Percentiles rank a stretch among this genome's conserved stretches.
Evolutionary conservation across 1,140 invertebrate species (phyloP).

Genomic region (Zelostemma sp.): DNA sequence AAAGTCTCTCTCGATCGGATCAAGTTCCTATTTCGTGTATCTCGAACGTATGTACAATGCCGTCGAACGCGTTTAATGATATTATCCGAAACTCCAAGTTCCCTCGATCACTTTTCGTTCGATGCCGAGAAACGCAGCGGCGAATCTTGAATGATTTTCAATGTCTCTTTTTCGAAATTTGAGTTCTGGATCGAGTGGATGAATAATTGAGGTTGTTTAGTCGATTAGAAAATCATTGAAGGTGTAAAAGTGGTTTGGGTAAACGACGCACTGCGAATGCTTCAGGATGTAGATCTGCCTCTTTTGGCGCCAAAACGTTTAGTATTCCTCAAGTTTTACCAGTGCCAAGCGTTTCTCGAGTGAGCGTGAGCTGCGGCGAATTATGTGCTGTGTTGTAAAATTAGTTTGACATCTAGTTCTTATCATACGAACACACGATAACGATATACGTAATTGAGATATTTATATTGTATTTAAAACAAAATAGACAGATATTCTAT

Average conservation of each 20-base stretch:
- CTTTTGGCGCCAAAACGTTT: conserved; percentile 45
- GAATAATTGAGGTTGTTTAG: neutral
- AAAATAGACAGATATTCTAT: conserved; percentile 55
- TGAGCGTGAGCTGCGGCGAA: conserved; percentile 59
- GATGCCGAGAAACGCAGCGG: neutral
- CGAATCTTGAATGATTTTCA: conserved; percentile 11
- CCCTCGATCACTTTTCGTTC: neutral
- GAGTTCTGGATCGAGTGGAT: neutral
- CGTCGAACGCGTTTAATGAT: conserved; percentile 34
- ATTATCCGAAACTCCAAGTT: neutral
- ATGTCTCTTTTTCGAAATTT: conserved; percentile 3
- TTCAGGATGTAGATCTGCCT: conserved; percentile 41
- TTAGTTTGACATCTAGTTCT: conserved; percentile 67
- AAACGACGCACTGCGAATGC: conserved; percentile 31
- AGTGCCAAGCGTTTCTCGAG: conserved; percentile 50
- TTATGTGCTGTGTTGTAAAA: conserved; percentile 71
- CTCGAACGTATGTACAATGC: conserved; percentile 39
- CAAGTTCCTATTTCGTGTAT: conserved; percentile 48
- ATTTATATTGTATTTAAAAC: conserved; percentile 54
- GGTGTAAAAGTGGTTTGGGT: conserved; percentile 34
- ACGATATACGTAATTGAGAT: conserved; percentile 61
- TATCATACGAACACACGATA: conserved; percentile 58
- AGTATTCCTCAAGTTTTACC: conserved; percentile 37
- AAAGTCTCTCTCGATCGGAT: conserved; percentile 47
- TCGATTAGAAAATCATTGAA: conserved; percentile 23